phyloP scores from a whole-genome alignment of 2,797 vertebrate species.

The Tachyglossus aculeatus region DNA sequence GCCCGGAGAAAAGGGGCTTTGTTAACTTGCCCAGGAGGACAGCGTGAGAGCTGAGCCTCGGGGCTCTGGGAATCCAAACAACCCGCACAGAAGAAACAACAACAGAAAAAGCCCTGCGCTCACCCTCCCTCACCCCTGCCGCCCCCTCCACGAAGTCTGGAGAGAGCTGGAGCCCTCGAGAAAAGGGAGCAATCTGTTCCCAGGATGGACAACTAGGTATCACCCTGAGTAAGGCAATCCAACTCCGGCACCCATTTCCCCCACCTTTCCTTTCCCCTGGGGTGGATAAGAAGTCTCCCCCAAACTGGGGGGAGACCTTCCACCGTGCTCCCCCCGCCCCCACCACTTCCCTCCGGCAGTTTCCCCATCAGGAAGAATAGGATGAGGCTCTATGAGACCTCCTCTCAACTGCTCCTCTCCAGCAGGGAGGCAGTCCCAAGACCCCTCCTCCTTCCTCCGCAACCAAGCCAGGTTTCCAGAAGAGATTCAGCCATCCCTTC shows the following conservation, averaged over 20 bases:
- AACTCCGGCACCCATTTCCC: not conserved
- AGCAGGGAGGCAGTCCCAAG: not conserved
- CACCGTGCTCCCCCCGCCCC: not conserved
- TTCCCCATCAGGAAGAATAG: not conserved
- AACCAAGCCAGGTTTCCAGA: too few species aligned
- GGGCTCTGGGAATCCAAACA: slow-evolving; percentile 88
- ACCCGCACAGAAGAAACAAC: slow-evolving; percentile 75
- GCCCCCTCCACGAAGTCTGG: slow-evolving; percentile 3
- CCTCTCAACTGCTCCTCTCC: not conserved
- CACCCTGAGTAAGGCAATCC: slow-evolving; percentile 23
- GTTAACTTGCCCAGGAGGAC: slow-evolving; percentile 92
- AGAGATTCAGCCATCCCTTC: not conserved
- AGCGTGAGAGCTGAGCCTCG: slow-evolving; percentile 80
- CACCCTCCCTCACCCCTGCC: slow-evolving; percentile 3
- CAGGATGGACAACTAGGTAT: slow-evolving; percentile 68
- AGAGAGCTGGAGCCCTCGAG: slow-evolving; percentile 48
- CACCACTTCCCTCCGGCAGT: not conserved
- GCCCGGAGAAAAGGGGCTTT: slow-evolving; percentile 95
- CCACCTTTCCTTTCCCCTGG: slow-evolving; percentile 20
- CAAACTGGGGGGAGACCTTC: not conserved
- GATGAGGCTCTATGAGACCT: not conserved
- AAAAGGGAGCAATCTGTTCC: slow-evolving; percentile 68
- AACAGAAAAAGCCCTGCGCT: slow-evolving; percentile 5
- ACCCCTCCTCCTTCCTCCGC: not conserved
- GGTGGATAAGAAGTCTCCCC: too few species aligned